Evolutionary conservation across 2,113 vertebrate species (phyloP), one percentile per base, ranked within the genome.

Genomic region (Trichechus manatus): DNA sequence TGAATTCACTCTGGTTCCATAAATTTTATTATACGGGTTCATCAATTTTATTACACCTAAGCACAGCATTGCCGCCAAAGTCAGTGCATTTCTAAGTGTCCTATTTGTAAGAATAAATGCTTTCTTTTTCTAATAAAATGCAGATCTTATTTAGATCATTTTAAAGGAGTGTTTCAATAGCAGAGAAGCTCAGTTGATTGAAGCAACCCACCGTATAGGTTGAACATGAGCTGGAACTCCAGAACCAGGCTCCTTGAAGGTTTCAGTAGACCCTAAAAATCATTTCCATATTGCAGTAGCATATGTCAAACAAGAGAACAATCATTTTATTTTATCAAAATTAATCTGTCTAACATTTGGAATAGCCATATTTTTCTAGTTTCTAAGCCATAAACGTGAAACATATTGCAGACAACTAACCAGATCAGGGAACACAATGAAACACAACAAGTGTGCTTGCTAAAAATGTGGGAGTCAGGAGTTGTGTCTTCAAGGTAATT

Each of bases 41-140:
- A 98, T 99, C 98, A 97, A 81, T 98, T 98, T 99, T 98, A 98
- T 98, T 98, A 97, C 56, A 98, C 97, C 97, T 98, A 97, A 98
- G 87, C 87, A n/a, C 36, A 97, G 89, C 36, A 36, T 87, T 1
- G 15, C 72, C 44, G 14, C 23, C 93, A 95, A 98, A 98, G 61
- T 66, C 9, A 95, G 82, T 77, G 89, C 0, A 59, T 98, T 98
- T 96, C 97, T 95, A 88, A 88, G 88, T 97, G 78, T 15, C 31
- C 42, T 98, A 86, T 97, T 98, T 97, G n/a, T 96, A 97, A 95
- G 53, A 97, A 97, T 95, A 97, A 97, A 95, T 95, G 5, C 59
- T 98, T 97, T 92, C 39, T 93, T 29, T 3, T 95, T 98, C 77
- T 94, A 95, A 97, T 78, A 98, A 96, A 97, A 53, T 93, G 36